Evolutionary conservation across 2,888 invertebrate genomes (phyloP), one percentile per base, ranked within the genome.

Genomic region (Apantesis nais): DNA sequence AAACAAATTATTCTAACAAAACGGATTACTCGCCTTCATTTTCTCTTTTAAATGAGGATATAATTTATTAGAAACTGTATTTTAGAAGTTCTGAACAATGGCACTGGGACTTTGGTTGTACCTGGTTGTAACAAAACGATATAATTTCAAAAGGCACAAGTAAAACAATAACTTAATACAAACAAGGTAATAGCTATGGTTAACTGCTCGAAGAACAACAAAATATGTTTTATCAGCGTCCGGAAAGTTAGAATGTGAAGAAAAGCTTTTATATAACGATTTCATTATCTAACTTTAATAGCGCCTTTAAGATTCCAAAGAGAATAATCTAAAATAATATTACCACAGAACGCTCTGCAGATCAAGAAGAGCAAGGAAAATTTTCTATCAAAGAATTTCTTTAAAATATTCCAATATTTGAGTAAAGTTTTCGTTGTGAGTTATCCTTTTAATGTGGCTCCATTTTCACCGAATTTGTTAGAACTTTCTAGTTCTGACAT

Each of bases 1-100:
- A 72, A 80, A 81, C 76, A 86, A 86, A 87, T 88, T 87, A 82
- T 75, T 77, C 70, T 84, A 86, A 85, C 81, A 85, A 85, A 80
- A 78, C 83, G 83, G 84, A 83, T 85, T 86, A 85, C 79, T 74
- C 75, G 73, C 66, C 72, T 75, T 74, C 76, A 72, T 81, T 84
- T 83, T 85, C 84, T 84, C 82, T 82, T 85, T 85, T 86, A 89
- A 88, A 87, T 85, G 88, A 84, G 81, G 78, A 76, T 81, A 79
- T 82, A 83, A 87, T 87, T 88, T 82, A 86, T 82, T 77, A 82
- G 79, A 74, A 80, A 73, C 74, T 74, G 71, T 77, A 75, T 76
- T 83, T 73, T 69, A 74, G 74, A 80, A 81, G 70, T 79, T 79
- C 78, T 68, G 71, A 68, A 75, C 64, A 78, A 74, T 72, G 75